These are phyloP conservation scores for Troides helena DNA, from an alignment of 2,888 invertebrate species.

Conservation along the genomic window DNA sequence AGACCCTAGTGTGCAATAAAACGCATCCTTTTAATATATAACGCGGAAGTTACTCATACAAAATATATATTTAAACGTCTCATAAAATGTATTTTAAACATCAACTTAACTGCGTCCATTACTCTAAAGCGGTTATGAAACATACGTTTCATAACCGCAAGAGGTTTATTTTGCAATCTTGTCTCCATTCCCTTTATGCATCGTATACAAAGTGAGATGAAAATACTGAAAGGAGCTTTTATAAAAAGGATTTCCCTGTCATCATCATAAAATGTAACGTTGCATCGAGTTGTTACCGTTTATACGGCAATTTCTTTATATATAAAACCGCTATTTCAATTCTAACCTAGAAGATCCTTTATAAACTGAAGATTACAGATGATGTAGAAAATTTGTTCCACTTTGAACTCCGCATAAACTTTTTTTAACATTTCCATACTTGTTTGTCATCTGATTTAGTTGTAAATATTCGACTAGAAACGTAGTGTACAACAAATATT, in stretches of 20 bases:
- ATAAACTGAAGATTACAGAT: neutral
- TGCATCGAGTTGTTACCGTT: conserved; percentile 12
- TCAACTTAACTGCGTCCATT: conserved; percentile 1
- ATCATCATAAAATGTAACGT: conserved; percentile 22
- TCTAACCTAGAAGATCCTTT: neutral
- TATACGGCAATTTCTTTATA: conserved; percentile 4
- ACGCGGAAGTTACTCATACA: too few species aligned
- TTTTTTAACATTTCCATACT: too few species aligned
- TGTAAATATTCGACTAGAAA: too few species aligned
- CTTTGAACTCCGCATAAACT: too few species aligned
- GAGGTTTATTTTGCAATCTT: conserved; percentile 26
- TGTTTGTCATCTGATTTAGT: too few species aligned
- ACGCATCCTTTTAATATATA: too few species aligned
- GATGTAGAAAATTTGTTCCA: too few species aligned
- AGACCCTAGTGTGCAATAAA: too few species aligned
- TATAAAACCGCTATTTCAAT: neutral
- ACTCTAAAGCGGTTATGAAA: conserved; percentile 11
- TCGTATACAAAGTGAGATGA: conserved; percentile 26
- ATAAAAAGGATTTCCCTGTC: conserved; percentile 18
- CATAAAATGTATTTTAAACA: conserved; percentile 3
- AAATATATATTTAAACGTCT: neutral
- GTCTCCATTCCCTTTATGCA: conserved; percentile 24
- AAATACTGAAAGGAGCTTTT: conserved; percentile 25
- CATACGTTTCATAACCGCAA: conserved; percentile 18
- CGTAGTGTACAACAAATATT: too few species aligned